phyloP scores from a whole-genome alignment of 2,113 vertebrate species.

The Dunckerocampus dactyliophorus region DNA sequence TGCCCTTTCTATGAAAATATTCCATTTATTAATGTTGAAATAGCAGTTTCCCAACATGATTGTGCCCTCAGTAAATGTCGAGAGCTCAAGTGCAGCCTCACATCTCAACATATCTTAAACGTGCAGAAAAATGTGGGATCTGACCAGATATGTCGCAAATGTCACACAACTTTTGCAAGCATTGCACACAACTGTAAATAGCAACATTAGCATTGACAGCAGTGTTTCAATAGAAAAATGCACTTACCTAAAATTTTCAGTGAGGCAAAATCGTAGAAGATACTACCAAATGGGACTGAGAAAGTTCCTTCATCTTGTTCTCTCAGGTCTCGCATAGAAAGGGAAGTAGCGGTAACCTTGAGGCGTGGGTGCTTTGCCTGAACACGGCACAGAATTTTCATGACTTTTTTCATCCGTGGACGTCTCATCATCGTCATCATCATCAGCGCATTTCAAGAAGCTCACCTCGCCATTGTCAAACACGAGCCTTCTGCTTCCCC shows the following conservation, averaged over 20 bases:
- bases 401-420: neutral
- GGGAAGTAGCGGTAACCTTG: accelerated
- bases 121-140: neutral
- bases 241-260: constrained; percentile 41
- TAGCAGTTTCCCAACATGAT: too few species aligned
- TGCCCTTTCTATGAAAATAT: too few species aligned
- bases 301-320: constrained; percentile 29
- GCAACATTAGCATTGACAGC: neutral
- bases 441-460: neutral
- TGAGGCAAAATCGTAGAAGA: accelerated
- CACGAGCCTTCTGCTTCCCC: neutral
- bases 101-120: neutral
- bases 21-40: neutral
- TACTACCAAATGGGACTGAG: accelerated
- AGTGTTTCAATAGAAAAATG: neutral
- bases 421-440: neutral
- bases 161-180: neutral
- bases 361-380: constrained; percentile 40
- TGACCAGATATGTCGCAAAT: neutral
- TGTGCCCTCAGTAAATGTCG: too few species aligned
- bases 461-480: constrained; percentile 19
- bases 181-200: neutral
- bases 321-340: constrained; percentile 19
- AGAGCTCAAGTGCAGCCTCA: neutral
- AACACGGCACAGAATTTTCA: constrained; percentile 7